phyloP scores from a whole-genome alignment of 2,113 vertebrate genomes.

The Daphoenositta chrysoptera region DNA sequence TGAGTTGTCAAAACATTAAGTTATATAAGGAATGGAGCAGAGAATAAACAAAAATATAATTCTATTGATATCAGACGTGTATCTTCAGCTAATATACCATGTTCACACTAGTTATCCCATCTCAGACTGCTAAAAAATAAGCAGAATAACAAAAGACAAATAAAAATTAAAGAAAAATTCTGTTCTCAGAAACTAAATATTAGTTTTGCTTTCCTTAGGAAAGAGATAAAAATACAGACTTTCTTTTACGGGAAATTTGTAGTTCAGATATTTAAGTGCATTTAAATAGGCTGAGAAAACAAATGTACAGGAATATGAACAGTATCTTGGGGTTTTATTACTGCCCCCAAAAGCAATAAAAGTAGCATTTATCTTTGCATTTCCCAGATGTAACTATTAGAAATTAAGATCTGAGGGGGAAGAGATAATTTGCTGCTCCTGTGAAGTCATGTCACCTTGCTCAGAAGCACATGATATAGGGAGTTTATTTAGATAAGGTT shows the following conservation, averaged over 20 bases:
- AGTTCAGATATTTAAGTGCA: not conserved
- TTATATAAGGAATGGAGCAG: not conserved
- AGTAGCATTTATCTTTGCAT: not conserved
- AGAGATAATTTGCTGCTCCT: not conserved
- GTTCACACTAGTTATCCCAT: not conserved
- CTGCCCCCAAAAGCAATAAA: not conserved
- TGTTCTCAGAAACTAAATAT: not conserved
- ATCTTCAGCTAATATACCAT: not conserved
- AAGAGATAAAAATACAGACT: not conserved
- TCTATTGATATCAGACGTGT: not conserved
- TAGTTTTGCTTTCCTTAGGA: not conserved
- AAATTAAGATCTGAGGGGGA: not conserved
- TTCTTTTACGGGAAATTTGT: not conserved
- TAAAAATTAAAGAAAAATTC: not conserved
- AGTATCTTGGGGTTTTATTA: not conserved
- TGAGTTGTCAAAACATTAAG: constrained; percentile 11
- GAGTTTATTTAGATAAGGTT: not conserved
- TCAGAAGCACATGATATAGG: not conserved
- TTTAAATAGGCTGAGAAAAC: not conserved
- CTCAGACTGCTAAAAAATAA: not conserved
- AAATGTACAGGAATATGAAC: not conserved
- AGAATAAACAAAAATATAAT: constrained; percentile 7
- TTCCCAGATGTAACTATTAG: not conserved
- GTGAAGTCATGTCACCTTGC: not conserved
- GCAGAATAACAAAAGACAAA: not conserved